These are phyloP conservation scores for Odontamblyopus rebecca DNA, from an alignment of 2,797 vertebrate species.

Conservation along the genomic window DNA sequence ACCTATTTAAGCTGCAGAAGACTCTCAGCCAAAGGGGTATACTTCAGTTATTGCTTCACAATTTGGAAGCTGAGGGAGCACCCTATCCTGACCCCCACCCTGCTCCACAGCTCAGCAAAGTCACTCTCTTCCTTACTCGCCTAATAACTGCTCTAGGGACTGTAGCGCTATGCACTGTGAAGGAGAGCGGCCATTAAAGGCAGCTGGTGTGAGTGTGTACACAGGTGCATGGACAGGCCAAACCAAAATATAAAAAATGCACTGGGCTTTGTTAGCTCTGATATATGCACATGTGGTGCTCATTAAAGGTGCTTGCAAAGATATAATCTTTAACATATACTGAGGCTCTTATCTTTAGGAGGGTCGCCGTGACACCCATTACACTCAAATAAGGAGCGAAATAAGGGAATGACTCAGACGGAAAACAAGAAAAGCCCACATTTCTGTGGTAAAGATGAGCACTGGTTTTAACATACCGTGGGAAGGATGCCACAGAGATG, in stretches of 20 bases:
- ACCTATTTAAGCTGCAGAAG: neutral
- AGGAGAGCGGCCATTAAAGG: slow-evolving; percentile 76
- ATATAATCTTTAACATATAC: slow-evolving; percentile 25
- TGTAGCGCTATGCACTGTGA: slow-evolving; percentile 60
- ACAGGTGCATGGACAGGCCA: slow-evolving; percentile 78
- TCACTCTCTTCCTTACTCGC: slow-evolving; percentile 61
- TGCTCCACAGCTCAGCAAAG: slow-evolving; percentile 42
- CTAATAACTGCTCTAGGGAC: slow-evolving; percentile 84
- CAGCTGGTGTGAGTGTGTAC: slow-evolving; percentile 71
- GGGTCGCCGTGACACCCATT: slow-evolving; percentile 62
- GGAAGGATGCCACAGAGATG: slow-evolving; percentile 23
- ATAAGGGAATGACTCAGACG: slow-evolving; percentile 28
- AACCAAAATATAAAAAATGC: slow-evolving; percentile 81
- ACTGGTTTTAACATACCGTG: slow-evolving; percentile 33
- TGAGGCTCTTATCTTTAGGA: slow-evolving; percentile 69
- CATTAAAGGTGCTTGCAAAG: slow-evolving; percentile 74
- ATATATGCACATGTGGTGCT: slow-evolving; percentile 76
- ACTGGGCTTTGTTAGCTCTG: slow-evolving; percentile 76
- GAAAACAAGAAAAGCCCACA: slow-evolving; percentile 39
- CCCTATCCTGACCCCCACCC: slow-evolving; percentile 36
- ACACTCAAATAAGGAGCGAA: slow-evolving; percentile 34
- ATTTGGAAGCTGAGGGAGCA: slow-evolving; percentile 40
- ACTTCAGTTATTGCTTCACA: slow-evolving; percentile 37
- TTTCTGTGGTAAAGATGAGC: slow-evolving; percentile 17
- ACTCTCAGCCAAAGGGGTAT: slow-evolving; percentile 12